A percentile compares a stretch with the other conserved stretches of the same genome.
phyloP scores from a whole-genome alignment of 2,797 vertebrate genomes.

The Falco berigora region DNA sequence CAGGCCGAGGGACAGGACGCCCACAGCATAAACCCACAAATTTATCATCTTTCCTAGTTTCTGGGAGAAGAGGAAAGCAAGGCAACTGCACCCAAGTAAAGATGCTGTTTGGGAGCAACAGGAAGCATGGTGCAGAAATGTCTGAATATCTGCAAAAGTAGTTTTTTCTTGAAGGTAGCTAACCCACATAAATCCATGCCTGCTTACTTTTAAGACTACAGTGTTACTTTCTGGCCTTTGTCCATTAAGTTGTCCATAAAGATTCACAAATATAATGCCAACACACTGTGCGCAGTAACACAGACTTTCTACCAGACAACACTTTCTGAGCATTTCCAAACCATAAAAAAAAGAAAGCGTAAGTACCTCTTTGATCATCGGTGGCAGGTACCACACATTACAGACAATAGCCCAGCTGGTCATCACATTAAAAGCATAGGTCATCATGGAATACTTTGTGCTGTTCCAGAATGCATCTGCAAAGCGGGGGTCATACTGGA shows the following conservation, averaged over 20 bases:
- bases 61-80: not conserved
- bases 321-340: not conserved
- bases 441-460: slow-evolving; percentile 84
- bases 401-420: slow-evolving; percentile 96
- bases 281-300: fast-evolving
- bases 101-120: not conserved
- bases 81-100: not conserved
- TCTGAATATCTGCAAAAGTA: not conserved
- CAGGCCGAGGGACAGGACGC: not conserved
- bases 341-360: fast-evolving
- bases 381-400: slow-evolving; percentile 93
- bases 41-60: not conserved
- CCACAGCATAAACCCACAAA: not conserved
- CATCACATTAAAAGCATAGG: slow-evolving; percentile 84
- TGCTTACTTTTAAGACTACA: not conserved
- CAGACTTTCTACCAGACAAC: not conserved
- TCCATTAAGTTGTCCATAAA: not conserved
- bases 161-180: not conserved
- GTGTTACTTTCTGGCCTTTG: not conserved
- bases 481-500: slow-evolving; percentile 89
- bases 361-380: slow-evolving; percentile 86
- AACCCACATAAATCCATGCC: not conserved
- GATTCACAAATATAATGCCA: not conserved
- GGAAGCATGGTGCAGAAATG: not conserved
- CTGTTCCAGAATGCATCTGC: slow-evolving; percentile 97